Conservation (phyloP, 2,888 invertebrate genomes). For the Mesorhabditis spiculigera region DNA sequence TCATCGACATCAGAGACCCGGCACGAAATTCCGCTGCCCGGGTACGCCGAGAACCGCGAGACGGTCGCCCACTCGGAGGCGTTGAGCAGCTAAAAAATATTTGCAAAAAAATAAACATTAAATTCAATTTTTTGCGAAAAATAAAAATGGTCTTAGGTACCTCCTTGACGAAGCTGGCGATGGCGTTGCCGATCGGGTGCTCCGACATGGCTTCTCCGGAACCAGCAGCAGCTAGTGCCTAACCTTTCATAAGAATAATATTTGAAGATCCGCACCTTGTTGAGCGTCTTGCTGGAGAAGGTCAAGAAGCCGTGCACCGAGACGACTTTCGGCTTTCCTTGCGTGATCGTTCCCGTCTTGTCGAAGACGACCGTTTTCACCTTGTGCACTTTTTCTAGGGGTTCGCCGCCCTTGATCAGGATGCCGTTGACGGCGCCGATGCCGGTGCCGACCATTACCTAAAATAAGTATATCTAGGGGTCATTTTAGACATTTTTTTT, state of each 20-base stretch:
- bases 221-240: conserved; percentile 65
- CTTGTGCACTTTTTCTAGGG: conserved; percentile 93
- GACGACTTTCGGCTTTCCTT: conserved; percentile 79
- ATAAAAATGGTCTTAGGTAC: conserved; percentile 25
- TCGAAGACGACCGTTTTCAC: conserved; percentile 87
- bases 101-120: conserved; percentile 20
- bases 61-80: conserved; percentile 35
- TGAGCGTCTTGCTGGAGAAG: conserved; percentile 60
- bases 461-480: conserved; percentile 67
- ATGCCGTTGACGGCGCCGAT: conserved; percentile 93
- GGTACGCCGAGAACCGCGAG: conserved; percentile 48
- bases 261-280: conserved; percentile 60
- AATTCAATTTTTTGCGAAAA: neutral
- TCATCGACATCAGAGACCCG: conserved; percentile 22
- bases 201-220: conserved; percentile 91
- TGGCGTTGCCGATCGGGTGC: conserved; percentile 90
- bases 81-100: conserved; percentile 16
- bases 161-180: conserved; percentile 80
- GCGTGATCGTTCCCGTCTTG: conserved; percentile 95
- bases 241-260: neutral
- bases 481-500: neutral
- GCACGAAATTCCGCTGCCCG: conserved; percentile 53
- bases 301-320: conserved; percentile 68
- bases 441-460: conserved; percentile 84
- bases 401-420: conserved; percentile 94